phyloP scores from a whole-genome alignment of 37 sponge, comb jelly and placozoan species.

The Oopsacas minuta region DNA sequence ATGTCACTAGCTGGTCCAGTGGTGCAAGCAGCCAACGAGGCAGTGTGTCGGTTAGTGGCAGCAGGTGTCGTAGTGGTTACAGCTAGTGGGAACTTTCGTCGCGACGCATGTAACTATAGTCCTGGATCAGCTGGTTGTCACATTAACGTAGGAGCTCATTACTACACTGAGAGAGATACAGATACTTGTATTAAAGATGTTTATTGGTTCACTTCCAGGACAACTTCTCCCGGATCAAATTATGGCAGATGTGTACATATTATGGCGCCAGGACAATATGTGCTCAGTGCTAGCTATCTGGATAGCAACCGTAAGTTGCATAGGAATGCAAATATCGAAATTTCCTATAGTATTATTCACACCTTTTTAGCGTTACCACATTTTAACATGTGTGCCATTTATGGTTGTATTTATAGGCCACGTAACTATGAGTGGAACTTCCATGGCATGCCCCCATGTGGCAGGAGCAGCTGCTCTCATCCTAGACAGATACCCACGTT shows the following conservation, averaged over 20 bases:
- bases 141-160: not conserved
- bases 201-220: not conserved
- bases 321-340: too few relatives aligned
- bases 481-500: not conserved
- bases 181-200: not conserved
- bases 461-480: not conserved
- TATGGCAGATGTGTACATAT: not conserved
- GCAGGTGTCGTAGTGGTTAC: constrained; percentile 5
- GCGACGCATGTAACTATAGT: constrained; percentile 12
- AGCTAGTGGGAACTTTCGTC: not conserved
- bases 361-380: too few relatives aligned
- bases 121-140: not conserved
- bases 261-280: constrained; percentile 1
- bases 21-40: not conserved
- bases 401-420: not conserved
- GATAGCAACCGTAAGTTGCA: not conserved
- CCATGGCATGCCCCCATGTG: not conserved
- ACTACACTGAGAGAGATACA: constrained; percentile 2
- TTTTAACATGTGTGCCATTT: too few relatives aligned
- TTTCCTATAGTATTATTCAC: too few relatives aligned
- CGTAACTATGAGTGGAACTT: not conserved
- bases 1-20: constrained; percentile 4
- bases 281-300: not conserved
- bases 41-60: not conserved
- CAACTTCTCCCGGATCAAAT: not conserved